These are phyloP conservation scores for Bombus fervidus DNA, from an alignment of 1,140 invertebrate genomes.

Conservation along the genomic window DNA sequence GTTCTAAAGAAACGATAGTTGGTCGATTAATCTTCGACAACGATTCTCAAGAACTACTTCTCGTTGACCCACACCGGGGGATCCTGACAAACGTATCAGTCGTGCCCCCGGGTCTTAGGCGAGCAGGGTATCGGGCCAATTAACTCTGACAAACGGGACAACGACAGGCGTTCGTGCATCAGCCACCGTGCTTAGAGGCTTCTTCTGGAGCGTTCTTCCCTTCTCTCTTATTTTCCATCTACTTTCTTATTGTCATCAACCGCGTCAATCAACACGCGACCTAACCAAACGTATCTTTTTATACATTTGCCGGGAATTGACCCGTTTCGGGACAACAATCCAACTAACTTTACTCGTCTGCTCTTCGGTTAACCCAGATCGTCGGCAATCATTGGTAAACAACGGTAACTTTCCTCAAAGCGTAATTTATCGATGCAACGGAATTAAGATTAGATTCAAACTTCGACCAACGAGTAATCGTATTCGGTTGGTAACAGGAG, in stretches of 20 bases:
- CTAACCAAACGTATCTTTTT: neutral
- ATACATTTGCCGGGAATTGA: neutral
- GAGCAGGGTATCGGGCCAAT: constrained; percentile 58
- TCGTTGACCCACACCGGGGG: constrained; percentile 62
- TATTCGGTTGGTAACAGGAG: neutral
- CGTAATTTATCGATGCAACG: constrained; percentile 14
- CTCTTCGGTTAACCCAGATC: neutral
- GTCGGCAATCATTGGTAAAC: neutral
- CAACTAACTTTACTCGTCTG: neutral
- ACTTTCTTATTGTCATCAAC: neutral
- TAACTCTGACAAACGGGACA: constrained; percentile 29
- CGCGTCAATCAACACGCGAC: neutral
- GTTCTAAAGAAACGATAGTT: neutral
- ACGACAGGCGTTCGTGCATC: constrained; percentile 6
- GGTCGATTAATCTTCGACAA: constrained; percentile 47
- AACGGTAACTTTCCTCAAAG: neutral
- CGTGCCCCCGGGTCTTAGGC: constrained; percentile 54
- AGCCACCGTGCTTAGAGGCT: neutral
- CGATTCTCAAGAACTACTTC: constrained; percentile 9
- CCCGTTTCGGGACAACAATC: neutral
- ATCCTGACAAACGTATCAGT: constrained; percentile 50
- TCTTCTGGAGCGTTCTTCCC: constrained; percentile 3
- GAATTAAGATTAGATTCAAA: constrained; percentile 46
- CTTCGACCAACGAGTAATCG: neutral
- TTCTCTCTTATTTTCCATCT: neutral